phyloP scores from a whole-genome alignment of 1,140 invertebrate species.

The Acyrthosiphon pisum region DNA sequence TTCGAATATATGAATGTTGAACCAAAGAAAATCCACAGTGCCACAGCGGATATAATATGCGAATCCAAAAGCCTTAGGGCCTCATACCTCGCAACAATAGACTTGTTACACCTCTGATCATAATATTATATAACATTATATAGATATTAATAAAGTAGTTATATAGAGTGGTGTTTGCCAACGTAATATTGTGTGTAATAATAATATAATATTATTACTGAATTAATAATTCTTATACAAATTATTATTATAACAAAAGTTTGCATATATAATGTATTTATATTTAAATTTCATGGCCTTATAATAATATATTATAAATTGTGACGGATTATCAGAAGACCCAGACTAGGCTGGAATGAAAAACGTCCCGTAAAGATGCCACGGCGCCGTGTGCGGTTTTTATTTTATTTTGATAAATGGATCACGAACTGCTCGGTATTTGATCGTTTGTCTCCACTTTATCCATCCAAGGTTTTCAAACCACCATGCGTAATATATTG shows the following conservation, averaged over 20 bases:
- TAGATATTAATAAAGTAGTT: no score
- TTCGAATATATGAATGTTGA: no score
- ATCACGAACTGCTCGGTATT: background rate
- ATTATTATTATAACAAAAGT: background rate
- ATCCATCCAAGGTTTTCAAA: background rate
- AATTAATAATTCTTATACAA: background rate
- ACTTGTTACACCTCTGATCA: no score
- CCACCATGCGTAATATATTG: background rate
- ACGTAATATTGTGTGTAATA: no score
- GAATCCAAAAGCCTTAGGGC: no score
- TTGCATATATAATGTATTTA: background rate
- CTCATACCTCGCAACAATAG: no score
- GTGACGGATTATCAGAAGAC: background rate
- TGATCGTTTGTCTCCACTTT: background rate
- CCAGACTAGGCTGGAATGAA: background rate
- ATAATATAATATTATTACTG: no score
- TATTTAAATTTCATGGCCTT: background rate
- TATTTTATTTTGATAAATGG: slow-evolving; percentile 10
- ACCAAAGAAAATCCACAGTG: no score
- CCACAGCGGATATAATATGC: no score
- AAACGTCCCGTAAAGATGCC: background rate
- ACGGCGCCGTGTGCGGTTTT: background rate
- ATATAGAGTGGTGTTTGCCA: no score
- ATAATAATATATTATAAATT: background rate
- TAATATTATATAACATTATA: no score